Evolutionary conservation across 2,797 vertebrate species (phyloP).

Genomic region (Paedocypris micromegethes): DNA sequence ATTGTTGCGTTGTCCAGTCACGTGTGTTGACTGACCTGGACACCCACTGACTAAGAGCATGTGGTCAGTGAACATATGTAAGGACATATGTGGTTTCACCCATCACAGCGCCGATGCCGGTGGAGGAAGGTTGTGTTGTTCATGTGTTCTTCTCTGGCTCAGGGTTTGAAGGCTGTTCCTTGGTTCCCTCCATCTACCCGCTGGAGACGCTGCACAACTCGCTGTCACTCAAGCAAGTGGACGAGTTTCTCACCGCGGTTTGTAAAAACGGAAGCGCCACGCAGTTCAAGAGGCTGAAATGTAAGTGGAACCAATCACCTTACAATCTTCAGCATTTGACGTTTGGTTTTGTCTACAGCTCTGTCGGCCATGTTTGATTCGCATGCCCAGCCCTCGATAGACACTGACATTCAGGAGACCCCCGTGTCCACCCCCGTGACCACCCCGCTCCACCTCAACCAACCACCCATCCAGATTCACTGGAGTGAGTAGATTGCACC

Average conservation of each 20-base stretch:
- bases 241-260: conserved; percentile 84
- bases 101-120: not conserved
- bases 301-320: conserved; percentile 58
- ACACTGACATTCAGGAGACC: conserved; percentile 71
- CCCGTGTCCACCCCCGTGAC: conserved; percentile 64
- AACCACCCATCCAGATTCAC: conserved; percentile 71
- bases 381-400: conserved; percentile 75
- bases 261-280: conserved; percentile 81
- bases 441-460: conserved; percentile 52
- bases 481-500: conserved; percentile 80
- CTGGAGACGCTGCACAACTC: conserved; percentile 98
- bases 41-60: not conserved
- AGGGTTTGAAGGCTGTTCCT: conserved; percentile 97
- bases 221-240: conserved; percentile 92
- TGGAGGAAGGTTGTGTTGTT: conserved; percentile 15
- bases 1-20: too few species aligned
- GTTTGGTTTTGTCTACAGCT: conserved; percentile 48
- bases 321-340: not conserved
- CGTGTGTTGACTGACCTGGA: not conserved
- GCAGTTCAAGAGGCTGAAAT: conserved; percentile 75
- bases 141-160: conserved; percentile 41
- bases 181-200: conserved; percentile 96
- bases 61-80: not conserved
- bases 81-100: too few species aligned
- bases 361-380: conserved; percentile 81